A percentile compares a stretch with the other conserved stretches of the same genome.
Evolutionary conservation across 1,140 invertebrate genomes (phyloP).

Genomic region (Penaeus chinensis): DNA sequence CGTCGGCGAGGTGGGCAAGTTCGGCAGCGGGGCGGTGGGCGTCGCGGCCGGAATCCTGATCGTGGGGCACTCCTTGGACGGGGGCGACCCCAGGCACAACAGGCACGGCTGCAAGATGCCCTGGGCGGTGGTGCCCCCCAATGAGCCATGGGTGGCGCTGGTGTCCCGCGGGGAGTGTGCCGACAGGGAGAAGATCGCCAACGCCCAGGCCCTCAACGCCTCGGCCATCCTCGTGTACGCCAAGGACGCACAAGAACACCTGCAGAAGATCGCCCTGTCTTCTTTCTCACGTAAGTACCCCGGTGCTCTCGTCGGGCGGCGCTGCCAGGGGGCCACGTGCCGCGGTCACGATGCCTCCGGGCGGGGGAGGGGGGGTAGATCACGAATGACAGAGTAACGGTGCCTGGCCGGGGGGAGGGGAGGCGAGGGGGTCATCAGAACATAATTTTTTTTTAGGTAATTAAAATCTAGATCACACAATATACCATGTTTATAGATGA

Average conservation of each 20-base stretch:
- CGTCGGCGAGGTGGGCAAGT: constrained; percentile 73
- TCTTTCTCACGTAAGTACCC: constrained; percentile 26
- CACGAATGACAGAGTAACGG: too few species aligned
- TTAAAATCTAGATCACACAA: too few species aligned
- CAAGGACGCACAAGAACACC: constrained; percentile 74
- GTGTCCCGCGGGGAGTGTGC: constrained; percentile 80
- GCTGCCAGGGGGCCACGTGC: too few species aligned
- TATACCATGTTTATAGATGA: too few species aligned
- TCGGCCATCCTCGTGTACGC: constrained; percentile 82
- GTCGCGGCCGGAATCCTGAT: constrained; percentile 74
- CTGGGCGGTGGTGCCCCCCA: constrained; percentile 38
- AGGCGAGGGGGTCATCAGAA: too few species aligned
- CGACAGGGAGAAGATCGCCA: constrained; percentile 81
- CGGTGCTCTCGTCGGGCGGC: too few species aligned
- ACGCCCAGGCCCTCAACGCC: constrained; percentile 78
- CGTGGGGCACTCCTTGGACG: constrained; percentile 64
- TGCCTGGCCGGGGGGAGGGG: too few species aligned
- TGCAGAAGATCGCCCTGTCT: constrained; percentile 69
- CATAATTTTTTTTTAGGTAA: too few species aligned
- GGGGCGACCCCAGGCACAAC: not conserved
- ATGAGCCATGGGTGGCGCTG: constrained; percentile 80
- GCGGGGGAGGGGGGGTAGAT: too few species aligned
- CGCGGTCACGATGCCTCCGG: too few species aligned
- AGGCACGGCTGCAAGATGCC: constrained; percentile 63
- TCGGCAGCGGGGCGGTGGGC: constrained; percentile 76